Base-by-base conservation (phyloP, 2,888 invertebrate genomes). In the Macropis europaea region DNA sequence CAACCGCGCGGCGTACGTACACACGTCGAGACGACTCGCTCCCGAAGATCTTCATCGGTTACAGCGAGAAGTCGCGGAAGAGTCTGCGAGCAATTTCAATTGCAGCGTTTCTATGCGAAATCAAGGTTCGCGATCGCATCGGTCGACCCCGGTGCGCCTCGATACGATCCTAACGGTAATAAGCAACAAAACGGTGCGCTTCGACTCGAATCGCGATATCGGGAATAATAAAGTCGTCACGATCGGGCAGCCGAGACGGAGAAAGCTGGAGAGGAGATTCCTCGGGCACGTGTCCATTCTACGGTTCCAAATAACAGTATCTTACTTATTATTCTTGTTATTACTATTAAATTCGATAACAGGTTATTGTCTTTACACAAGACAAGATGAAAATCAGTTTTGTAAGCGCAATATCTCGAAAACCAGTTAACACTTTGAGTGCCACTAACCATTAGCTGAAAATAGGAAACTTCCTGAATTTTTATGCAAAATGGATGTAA, bases 181-280 rank as follows among this genome's bases (percentile, higher is more conserved):
- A 34, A 59, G 52, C 50, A 36, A 40, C 54, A 38, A 71, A 50
- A 61, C 40, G 30, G 17, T 15, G 40, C 38, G 42, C 9, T 50
- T 40, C 28, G 30, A 28, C 40, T 34, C 26, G 22, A n/a, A 57
- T 68, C 59, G 42, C 63, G 59, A 62, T 64, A 73, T 54, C 50
- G 67, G 36, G 57, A 61, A 74, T 78, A 81, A 80, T 80, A 81
- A 81, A 80, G 79, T 78, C 78, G 64, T 80, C 78, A 67, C 59
- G 78, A 50, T 43, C 50, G 64, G 45, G 34, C 13, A 17, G 30
- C 30, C 43, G 5, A 24, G 36, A 13, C 1, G 28, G 22, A 7
- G 9, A 22, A 3, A 19, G 11, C 19, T 7, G 17, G 13, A 22
- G 22, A 15, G 9, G 68, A 71, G 75, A 79, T 79, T 77, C 72